Percentiles rank a stretch among this genome's conserved stretches.
Evolutionary conservation across 2,888 invertebrate species (phyloP).

Genomic region (Beris chalybata): DNA sequence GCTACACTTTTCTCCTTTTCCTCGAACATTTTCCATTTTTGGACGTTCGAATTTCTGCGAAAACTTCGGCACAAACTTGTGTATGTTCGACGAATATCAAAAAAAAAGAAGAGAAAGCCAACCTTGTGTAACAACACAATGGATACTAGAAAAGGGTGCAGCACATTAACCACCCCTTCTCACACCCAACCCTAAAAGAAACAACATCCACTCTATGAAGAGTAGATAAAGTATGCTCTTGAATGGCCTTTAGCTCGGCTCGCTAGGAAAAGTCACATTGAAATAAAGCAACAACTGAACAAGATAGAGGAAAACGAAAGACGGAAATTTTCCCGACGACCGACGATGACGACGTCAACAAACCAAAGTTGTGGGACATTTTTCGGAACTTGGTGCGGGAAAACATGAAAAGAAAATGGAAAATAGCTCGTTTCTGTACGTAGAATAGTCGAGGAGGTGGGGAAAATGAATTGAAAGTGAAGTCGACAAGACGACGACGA

Average conservation of each 20-base stretch:
- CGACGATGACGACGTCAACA: not conserved
- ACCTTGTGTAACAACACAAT: not conserved
- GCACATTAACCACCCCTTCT: not conserved
- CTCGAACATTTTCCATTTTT: slow-evolving; percentile 1
- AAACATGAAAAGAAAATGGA: too few species aligned
- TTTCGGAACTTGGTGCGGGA: not conserved
- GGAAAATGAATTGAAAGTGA: not conserved
- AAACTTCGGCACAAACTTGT: not conserved
- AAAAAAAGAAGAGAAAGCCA: not conserved
- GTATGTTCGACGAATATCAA: not conserved
- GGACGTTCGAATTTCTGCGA: too few species aligned
- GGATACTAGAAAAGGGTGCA: not conserved
- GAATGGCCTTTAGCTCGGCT: not conserved
- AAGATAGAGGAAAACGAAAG: slow-evolving; percentile 13
- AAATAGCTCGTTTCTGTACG: too few species aligned
- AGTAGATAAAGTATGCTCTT: not conserved
- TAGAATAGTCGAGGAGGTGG: too few species aligned
- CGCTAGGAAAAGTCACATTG: not conserved
- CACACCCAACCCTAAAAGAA: not conserved
- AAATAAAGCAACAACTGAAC: not conserved
- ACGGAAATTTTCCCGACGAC: slow-evolving; percentile 25
- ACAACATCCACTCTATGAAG: not conserved
- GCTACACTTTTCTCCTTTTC: slow-evolving; percentile 16
- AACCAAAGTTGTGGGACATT: slow-evolving; percentile 9
- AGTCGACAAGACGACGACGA: slow-evolving; percentile 12